Evolutionary conservation across 2,797 vertebrate species (phyloP).

Genomic region (Fratercula arctica): DNA sequence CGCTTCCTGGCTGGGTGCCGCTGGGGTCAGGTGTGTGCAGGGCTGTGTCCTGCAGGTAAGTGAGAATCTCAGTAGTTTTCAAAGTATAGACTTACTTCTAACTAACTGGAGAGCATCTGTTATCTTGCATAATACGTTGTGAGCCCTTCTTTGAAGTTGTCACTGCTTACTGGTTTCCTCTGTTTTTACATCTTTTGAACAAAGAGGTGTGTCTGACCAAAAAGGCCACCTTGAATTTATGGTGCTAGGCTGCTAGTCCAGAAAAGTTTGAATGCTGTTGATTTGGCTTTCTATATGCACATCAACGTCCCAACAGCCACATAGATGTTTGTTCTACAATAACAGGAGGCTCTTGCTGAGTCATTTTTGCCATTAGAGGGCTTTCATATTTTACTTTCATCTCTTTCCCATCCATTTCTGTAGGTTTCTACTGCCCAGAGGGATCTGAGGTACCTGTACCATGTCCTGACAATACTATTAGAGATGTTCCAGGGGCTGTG

Average conservation of each 20-base stretch:
- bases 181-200: background rate
- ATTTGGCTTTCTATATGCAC: background rate
- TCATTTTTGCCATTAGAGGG: background rate
- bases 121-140: rapidly evolving
- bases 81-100: background rate
- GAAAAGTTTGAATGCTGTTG: background rate
- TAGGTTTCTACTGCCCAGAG: constrained; percentile 89
- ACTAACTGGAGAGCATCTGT: background rate
- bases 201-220: background rate
- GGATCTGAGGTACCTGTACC: constrained; percentile 77
- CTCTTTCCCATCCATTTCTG: background rate
- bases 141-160: background rate
- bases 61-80: background rate
- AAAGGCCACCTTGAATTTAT: background rate
- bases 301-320: background rate
- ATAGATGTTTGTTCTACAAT: background rate
- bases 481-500: constrained; percentile 77
- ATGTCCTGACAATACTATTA: constrained; percentile 85
- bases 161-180: rapidly evolving
- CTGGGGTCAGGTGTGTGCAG: constrained; percentile 82
- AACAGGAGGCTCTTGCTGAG: background rate
- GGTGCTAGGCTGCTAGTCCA: background rate
- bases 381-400: background rate
- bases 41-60: constrained; percentile 87
- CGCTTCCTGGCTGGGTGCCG: constrained; percentile 73